Conservation (phyloP, 2,113 vertebrate species). For the Coptodon bakossiorum region DNA sequence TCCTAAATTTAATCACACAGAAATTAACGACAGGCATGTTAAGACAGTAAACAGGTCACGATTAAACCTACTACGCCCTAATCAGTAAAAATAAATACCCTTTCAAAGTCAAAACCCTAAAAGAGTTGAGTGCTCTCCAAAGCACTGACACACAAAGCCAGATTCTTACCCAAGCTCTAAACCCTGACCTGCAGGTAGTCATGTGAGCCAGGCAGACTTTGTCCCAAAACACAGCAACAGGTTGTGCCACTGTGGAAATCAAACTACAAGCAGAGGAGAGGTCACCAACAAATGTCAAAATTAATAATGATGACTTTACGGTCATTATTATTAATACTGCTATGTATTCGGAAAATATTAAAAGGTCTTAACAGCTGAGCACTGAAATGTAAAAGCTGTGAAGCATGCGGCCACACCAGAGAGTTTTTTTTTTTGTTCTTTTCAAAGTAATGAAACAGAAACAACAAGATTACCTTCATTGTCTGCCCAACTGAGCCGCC, state of each 20-base stretch:
- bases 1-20: not conserved
- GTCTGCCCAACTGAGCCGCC: not conserved
- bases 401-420: not conserved
- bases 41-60: not conserved
- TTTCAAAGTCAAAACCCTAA: not conserved
- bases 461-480: not conserved
- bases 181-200: constrained; percentile 34
- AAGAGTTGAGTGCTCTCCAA: not conserved
- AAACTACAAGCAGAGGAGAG: not conserved
- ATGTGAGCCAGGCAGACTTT: constrained; percentile 37
- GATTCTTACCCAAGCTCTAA: constrained; percentile 16
- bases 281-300: not conserved
- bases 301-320: not conserved
- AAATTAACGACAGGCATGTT: not conserved
- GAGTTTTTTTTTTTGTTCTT: not conserved
- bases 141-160: not conserved
- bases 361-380: not conserved
- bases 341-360: not conserved
- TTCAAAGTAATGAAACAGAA: not conserved
- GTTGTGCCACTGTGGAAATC: not conserved
- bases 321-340: not conserved
- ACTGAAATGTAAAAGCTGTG: not conserved
- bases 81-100: not conserved
- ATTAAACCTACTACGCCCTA: not conserved
- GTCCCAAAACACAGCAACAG: constrained; percentile 39